phyloP scores from a whole-genome alignment of 1,140 invertebrate genomes.

The Drosophila tropicalis region DNA sequence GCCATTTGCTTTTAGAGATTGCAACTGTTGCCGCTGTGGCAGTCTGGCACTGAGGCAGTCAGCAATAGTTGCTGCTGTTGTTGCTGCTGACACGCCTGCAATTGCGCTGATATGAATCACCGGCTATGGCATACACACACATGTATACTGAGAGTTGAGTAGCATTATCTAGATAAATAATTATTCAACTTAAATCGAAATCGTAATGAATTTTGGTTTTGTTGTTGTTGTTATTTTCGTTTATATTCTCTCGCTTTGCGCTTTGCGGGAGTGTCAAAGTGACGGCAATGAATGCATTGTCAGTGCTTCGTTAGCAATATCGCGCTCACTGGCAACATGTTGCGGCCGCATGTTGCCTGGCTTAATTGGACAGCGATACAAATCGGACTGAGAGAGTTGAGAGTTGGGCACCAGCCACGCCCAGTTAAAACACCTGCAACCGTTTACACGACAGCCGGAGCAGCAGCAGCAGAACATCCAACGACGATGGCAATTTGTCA shows the following conservation, averaged over 20 bases:
- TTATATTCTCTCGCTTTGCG: not conserved
- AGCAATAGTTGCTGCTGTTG: conserved; percentile 27
- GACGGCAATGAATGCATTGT: conserved; percentile 73
- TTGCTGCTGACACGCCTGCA: conserved; percentile 74
- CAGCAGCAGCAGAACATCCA: conserved; percentile 24
- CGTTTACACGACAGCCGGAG: conserved; percentile 73
- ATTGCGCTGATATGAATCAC: conserved; percentile 76
- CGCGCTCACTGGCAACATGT: conserved; percentile 62
- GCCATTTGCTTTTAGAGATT: conserved; percentile 51
- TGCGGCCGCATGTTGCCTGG: conserved; percentile 69
- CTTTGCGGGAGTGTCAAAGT: conserved; percentile 76
- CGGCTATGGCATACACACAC: conserved; percentile 18
- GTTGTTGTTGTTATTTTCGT: conserved; percentile 11
- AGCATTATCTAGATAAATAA: conserved; percentile 81
- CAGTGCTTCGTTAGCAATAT: conserved; percentile 80
- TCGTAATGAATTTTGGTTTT: conserved; percentile 77
- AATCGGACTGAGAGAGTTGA: conserved; percentile 52
- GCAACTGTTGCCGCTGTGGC: conserved; percentile 14
- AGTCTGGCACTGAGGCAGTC: no score
- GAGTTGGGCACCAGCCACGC: conserved; percentile 48
- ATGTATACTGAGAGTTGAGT: conserved; percentile 37
- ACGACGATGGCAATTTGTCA: conserved; percentile 75
- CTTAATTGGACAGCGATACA: conserved; percentile 80
- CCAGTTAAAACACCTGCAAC: conserved; percentile 76
- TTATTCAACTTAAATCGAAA: conserved; percentile 82